These are phyloP conservation scores for Drepanosiphum platanoidis DNA, from an alignment of 2,888 invertebrate species.

Conservation along the genomic window DNA sequence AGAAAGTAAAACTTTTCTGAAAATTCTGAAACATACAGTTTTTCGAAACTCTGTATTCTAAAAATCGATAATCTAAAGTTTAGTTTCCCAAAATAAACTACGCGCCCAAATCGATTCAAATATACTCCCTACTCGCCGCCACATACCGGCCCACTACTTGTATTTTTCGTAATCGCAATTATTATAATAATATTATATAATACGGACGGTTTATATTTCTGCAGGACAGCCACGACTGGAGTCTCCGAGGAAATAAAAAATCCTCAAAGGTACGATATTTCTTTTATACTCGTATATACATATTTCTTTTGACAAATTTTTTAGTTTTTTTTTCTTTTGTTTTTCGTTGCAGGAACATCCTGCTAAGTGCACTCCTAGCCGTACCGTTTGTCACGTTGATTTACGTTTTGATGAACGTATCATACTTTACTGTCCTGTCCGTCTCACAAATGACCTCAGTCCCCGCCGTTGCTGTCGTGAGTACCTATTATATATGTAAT, in stretches of 20 bases:
- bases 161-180: too few relatives aligned
- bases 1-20: too few relatives aligned
- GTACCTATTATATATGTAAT: too few relatives aligned
- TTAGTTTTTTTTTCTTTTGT: not conserved
- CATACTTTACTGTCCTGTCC: constrained; percentile 85
- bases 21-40: too few relatives aligned
- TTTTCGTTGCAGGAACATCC: constrained; percentile 75
- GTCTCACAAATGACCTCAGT: constrained; percentile 78
- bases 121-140: too few relatives aligned
- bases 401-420: constrained; percentile 85
- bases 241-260: constrained; percentile 81
- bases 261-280: constrained; percentile 73
- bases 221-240: constrained; percentile 77
- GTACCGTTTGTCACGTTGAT: constrained; percentile 83
- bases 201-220: constrained; percentile 29
- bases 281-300: too few relatives aligned
- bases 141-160: too few relatives aligned
- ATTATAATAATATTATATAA: not conserved
- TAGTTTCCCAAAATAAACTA: too few relatives aligned
- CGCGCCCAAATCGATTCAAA: too few relatives aligned
- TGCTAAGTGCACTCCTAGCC: constrained; percentile 81
- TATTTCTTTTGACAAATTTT: too few relatives aligned
- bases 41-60: too few relatives aligned
- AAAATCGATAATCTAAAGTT: too few relatives aligned
- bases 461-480: constrained; percentile 81